Conservation (phyloP, 2,888 invertebrate species). For the Drosophila limbata region DNA sequence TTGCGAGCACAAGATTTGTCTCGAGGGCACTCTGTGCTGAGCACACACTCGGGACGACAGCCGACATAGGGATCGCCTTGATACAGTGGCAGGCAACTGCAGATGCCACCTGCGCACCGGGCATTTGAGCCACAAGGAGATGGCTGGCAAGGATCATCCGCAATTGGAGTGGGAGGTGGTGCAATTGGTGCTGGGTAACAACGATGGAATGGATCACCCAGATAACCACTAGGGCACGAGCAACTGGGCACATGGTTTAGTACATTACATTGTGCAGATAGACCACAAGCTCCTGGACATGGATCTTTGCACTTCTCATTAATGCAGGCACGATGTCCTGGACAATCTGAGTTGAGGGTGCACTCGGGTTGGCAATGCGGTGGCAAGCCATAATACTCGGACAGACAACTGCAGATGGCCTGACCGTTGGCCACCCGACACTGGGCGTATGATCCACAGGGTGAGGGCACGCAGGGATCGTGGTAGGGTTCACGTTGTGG, state of each 20-base stretch:
- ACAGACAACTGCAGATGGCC: conserved; percentile 88
- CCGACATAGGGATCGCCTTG: conserved; percentile 90
- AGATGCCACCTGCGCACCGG: conserved; percentile 88
- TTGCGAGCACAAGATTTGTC: conserved; percentile 90
- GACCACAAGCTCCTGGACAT: conserved; percentile 90
- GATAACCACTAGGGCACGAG: conserved; percentile 88
- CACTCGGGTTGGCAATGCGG: conserved; percentile 91
- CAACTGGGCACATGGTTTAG: conserved; percentile 90
- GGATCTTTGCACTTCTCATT: conserved; percentile 90
- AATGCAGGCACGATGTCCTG: conserved; percentile 89
- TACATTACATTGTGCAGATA: conserved; percentile 90
- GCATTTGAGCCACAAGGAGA: conserved; percentile 91
- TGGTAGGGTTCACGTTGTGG: conserved; percentile 63
- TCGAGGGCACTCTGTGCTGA: conserved; percentile 90
- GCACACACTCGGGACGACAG: conserved; percentile 91
- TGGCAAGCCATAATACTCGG: conserved; percentile 88
- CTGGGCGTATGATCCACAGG: conserved; percentile 89
- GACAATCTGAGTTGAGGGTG: conserved; percentile 89
- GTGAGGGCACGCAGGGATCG: conserved; percentile 89
- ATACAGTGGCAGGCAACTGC: conserved; percentile 88
- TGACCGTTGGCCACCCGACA: conserved; percentile 88
- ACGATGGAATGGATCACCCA: conserved; percentile 89
- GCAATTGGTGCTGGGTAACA: conserved; percentile 86
- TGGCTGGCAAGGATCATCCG: conserved; percentile 88
- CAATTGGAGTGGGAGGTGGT: conserved; percentile 34